Conservation (phyloP, 2,113 vertebrate genomes). For the Melospiza melodia region DNA sequence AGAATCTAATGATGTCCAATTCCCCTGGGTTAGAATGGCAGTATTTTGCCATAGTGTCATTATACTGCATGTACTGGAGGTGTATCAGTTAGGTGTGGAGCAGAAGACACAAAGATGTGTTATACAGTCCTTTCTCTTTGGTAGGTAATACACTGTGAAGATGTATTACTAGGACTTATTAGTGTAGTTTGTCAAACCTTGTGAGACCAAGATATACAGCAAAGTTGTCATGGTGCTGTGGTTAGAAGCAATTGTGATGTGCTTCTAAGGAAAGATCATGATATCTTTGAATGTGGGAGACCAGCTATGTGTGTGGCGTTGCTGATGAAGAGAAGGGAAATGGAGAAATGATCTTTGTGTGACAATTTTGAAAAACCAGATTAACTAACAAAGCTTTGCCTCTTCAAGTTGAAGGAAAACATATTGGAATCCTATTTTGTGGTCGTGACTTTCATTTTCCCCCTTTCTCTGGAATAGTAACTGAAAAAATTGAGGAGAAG, state of each 20-base stretch:
- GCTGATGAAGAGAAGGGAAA: background rate
- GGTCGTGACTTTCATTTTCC: background rate
- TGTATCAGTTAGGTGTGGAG: background rate
- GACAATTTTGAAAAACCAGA: background rate
- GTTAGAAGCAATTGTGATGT: background rate
- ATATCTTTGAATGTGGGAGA: background rate
- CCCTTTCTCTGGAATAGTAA: background rate
- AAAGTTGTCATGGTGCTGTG: background rate
- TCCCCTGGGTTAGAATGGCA: background rate
- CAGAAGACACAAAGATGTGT: background rate
- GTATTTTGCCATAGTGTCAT: background rate
- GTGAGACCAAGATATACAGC: background rate
- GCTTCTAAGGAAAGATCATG: background rate
- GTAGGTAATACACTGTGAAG: background rate
- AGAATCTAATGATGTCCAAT: background rate
- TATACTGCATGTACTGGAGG: background rate
- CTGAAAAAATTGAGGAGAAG: background rate
- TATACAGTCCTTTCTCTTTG: background rate
- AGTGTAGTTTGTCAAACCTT: background rate
- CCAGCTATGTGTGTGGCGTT: background rate
- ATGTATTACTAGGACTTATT: background rate
- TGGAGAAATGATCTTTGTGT: background rate
- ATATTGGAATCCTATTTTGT: background rate
- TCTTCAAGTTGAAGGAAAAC: background rate
- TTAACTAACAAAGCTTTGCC: background rate